Base-by-base conservation (phyloP, 2,888 invertebrate genomes). In the Latrodectus hesperus region DNA sequence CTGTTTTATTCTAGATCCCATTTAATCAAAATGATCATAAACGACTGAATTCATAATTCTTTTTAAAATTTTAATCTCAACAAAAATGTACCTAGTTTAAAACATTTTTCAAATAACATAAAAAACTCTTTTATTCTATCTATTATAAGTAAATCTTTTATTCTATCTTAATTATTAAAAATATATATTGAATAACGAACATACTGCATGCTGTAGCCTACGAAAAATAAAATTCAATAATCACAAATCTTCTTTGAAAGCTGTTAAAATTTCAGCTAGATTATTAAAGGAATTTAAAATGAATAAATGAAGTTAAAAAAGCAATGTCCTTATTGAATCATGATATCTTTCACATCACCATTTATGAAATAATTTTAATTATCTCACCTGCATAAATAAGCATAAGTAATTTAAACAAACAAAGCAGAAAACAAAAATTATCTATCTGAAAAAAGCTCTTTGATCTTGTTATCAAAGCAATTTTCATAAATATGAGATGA, bases 331-430 rank as follows among this genome's bases (percentile, higher is more conserved):
- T 74, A 55, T 55, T 38, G 6, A 8, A 60, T 65, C 38, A 16
- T 65, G 16, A 5, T 49, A 3, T n/a, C 9, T n/a, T 0, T 17
- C 49, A n/a, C n/a, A 38, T n/a, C 6, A 49, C n/a, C n/a, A 22
- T 38, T 64, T 10, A 4, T 38, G 4, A 38, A 38, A 38, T 38
- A 38, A 38, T 76, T 65, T 17, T 1, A 51, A 49, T 49, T 76
- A 16, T 77, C 55, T 70, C 26, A 78, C 70, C 70, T 70, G 78
- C 55, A 78, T 78, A 70, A 55, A 60, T 55, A n/a, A 52, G 70
- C 68, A 26, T n/a, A 53, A 22, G 38, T 38, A 6, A 38, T 38
- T 38, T 6, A 38, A 38, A 38, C 6, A 38, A 38, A 38, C 38
- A 38, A 38, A 60, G 38, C n/a, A 73, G 38, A 76, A n/a, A 65